Evolutionary conservation across 2,888 invertebrate genomes (phyloP), one percentile per base, ranked within the genome.

Genomic region (Amiota communis): DNA sequence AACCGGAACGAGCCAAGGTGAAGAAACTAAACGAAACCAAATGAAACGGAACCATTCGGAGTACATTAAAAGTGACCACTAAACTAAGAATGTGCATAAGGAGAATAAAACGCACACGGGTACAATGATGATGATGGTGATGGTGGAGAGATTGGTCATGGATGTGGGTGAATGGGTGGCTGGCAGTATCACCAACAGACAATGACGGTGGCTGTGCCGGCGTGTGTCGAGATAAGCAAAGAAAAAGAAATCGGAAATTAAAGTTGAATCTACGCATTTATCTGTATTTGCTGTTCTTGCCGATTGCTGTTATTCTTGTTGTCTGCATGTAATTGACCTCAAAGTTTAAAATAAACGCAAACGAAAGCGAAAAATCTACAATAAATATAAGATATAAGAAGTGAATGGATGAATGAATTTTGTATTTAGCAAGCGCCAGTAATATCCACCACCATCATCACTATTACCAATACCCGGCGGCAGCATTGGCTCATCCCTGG

Each of bases 191-290:
- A 79, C 76, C 80, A 78, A 76, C 57, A 68, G 65, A 15, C 70
- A 67, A 36, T 6, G 6, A 6, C 36, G 36, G 72, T 71, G 36
- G 2, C 57, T 57, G 53, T n/a, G n/a, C n/a, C 70, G 46, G 51
- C 63, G 49, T 23, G 53, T 63, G 71, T 75, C 82, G 85, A 36
- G 36, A 82, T 85, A 85, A 81, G 85, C 82, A 79, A 83, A 82
- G 8, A 20, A 82, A 79, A 83, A 79, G 79, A 80, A 80, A 83
- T 83, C 83, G 83, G 83, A 83, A 83, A 83, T 83, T 83, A 83
- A 83, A 85, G 83, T 83, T 80, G 79, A 84, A 75, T 77, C 77
- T 80, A 56, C 74, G 73, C 36, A 72, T 72, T 61, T 72, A 72
- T 70, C 70, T 70, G 59, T 72, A 48, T 71, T 46, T 70, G 57